Base-by-base conservation (phyloP, 2,113 vertebrate genomes). In the Ctenomys sociabilis region DNA sequence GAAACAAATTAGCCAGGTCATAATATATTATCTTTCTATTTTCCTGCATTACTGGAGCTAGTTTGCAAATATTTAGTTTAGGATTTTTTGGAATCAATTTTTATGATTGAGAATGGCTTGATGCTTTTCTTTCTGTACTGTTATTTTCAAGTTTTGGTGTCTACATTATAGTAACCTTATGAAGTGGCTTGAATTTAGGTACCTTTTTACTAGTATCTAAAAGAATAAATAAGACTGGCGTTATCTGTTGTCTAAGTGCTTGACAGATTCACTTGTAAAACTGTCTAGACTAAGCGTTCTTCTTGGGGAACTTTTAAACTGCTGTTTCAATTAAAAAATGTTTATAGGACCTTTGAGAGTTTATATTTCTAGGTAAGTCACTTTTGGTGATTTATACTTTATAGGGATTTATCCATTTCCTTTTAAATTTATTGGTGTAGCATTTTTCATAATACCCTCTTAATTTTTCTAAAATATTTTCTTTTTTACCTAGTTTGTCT, bases 331-430 rank as follows among this genome's bases (percentile, higher is more conserved):
- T 91, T 94, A 1, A 66, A 90, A 91, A 88, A 78, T 96, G 37
- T 95, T 96, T 97, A 96, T 90, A 95, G 93, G 77, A 94, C 37
- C 85, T 93, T 88, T 95, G 96, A 95, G 82, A 93, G 90, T 92
- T 94, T 95, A 72, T 90, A 21, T 92, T 97, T 93, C 77, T 95
- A 63, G 89, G 72, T 85, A 91, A 96, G 54, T 97, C 88, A 86
- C 40, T 97, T 94, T 88, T 45, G 64, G 70, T 97, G 95, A 95
- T 97, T 96, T 95, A 92, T 88, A 66, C 90, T 93, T 97, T 94
- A 85, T 95, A 90, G 77, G 85, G 94, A 92, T 95, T 90, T 91
- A 95, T 90, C 70, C 52, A 54, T 94, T 97, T 95, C 37, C 87
- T 92, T 49, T 64, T 75, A 89, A 96, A 95, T 95, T 88, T 93